Evolutionary conservation across 2,888 invertebrate genomes (phyloP).

Genomic region (Lathronympha strigana): DNA sequence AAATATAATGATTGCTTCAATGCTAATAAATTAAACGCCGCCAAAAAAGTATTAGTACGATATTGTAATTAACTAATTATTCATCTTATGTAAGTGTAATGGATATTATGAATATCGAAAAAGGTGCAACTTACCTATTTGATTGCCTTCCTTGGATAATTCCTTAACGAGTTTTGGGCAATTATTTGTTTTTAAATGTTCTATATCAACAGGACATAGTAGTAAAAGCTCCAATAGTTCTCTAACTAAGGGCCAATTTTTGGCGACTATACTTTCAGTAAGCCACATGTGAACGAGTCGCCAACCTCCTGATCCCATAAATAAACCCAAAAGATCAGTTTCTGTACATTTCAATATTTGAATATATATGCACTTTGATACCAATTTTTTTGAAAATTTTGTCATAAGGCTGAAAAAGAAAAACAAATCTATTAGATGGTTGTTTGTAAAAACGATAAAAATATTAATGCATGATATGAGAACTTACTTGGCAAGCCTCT

Average conservation of each 20-base stretch:
- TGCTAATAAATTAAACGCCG: neutral
- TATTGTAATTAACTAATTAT: too few species aligned
- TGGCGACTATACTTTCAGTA: slow-evolving; percentile 91
- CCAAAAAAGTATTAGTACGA: too few species aligned
- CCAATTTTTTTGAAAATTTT: slow-evolving; percentile 97
- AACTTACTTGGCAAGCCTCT: slow-evolving; percentile 92
- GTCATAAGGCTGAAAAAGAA: slow-evolving; percentile 93
- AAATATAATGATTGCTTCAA: neutral
- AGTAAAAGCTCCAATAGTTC: slow-evolving; percentile 94
- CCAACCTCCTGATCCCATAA: slow-evolving; percentile 97
- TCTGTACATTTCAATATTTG: slow-evolving; percentile 95
- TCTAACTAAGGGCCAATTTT: slow-evolving; percentile 94
- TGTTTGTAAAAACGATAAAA: neutral
- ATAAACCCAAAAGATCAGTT: slow-evolving; percentile 92
- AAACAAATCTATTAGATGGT: slow-evolving; percentile 37
- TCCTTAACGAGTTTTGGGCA: slow-evolving; percentile 96
- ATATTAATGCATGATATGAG: neutral
- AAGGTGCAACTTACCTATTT: slow-evolving; percentile 86
- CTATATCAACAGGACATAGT: slow-evolving; percentile 95
- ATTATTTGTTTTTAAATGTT: slow-evolving; percentile 94
- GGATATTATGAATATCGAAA: slow-evolving; percentile 1
- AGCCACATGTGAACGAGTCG: slow-evolving; percentile 95
- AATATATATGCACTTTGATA: slow-evolving; percentile 97
- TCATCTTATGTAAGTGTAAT: too few species aligned
- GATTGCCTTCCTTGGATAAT: slow-evolving; percentile 91